Evolutionary conservation across 2,113 vertebrate species (phyloP), one percentile per base, ranked within the genome.

Genomic region (Ptychochromis oligacanthus): DNA sequence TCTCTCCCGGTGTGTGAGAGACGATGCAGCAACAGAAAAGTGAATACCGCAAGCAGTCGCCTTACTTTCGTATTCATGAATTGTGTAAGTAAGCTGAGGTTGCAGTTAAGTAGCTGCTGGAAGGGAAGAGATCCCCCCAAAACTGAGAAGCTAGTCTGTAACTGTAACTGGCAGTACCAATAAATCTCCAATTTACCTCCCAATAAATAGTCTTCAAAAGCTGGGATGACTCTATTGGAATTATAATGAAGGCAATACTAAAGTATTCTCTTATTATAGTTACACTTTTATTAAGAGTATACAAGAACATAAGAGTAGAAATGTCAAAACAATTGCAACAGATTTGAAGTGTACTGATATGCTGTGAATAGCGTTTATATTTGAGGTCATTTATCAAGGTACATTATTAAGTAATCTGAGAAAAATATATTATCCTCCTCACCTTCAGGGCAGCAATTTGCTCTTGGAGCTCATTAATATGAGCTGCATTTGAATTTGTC

Each of bases 361-460:
- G 38, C 38, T 9, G 3, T 10, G 22, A 49, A 52, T 4, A 1
- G 17, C 13, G 10, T 70, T 52, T 43, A 70, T 70, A 70, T 70
- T 28, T 67, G 28, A 52, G 6, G 24, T 31, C 1, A 52, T 46
- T 49, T 70, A 52, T 52, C 15, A 52, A 18, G 4, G 13, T 52
- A 13, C 0, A 8, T 70, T n/a, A 0, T 52, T 72, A 52, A 54
- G 4, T n/a, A 9, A 28, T 54, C 0, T 72, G 10, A 72, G 17
- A 72, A 52, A 31, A 24, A 20, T 24, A 70, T 49, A 22, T 54
- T n/a, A 43, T n/a, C n/a, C 12, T 6, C 28, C 67, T 79, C 67
- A 97, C 98, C 93, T 97, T 96, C 6, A 97, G 55, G 6, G 40
- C 80, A 3, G 90, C 62, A 12, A 96, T 96, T 83, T 97, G 93